Conservation (phyloP, 2,113 vertebrate genomes). For the Xyrauchen texanus region DNA sequence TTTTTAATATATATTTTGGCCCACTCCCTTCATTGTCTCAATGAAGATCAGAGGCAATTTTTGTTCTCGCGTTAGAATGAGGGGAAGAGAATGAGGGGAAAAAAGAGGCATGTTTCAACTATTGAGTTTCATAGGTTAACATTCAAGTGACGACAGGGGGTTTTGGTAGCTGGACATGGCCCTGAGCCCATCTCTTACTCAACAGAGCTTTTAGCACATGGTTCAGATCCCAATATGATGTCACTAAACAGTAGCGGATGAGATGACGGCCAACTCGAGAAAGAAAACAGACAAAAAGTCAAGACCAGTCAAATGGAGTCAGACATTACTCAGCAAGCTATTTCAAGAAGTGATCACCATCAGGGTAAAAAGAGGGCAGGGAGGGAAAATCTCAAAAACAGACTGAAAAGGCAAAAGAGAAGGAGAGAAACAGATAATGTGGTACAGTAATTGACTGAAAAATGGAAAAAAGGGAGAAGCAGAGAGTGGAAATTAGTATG, state of each 20-base stretch:
- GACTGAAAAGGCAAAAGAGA: slow-evolving; percentile 13
- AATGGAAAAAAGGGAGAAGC: neutral
- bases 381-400: slow-evolving; percentile 56
- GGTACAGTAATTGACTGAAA: neutral
- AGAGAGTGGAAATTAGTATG: neutral
- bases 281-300: slow-evolving; percentile 38
- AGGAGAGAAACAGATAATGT: slow-evolving; percentile 3
- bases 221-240: slow-evolving; percentile 21
- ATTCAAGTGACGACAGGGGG: slow-evolving; percentile 38
- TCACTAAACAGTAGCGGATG: slow-evolving; percentile 25
- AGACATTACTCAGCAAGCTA: slow-evolving; percentile 74
- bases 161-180: slow-evolving; percentile 44
- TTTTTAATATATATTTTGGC: slow-evolving; percentile 38
- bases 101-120: slow-evolving; percentile 20
- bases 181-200: slow-evolving; percentile 8
- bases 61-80: slow-evolving; percentile 26
- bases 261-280: slow-evolving; percentile 24
- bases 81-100: slow-evolving; percentile 4
- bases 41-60: slow-evolving; percentile 47
- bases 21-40: slow-evolving; percentile 34
- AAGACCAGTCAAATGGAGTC: slow-evolving; percentile 60
- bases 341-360: slow-evolving; percentile 66
- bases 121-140: slow-evolving; percentile 47
- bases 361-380: slow-evolving; percentile 49
- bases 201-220: slow-evolving; percentile 43